Conservation (phyloP, 2,888 invertebrate genomes). For the Mantis religiosa region DNA sequence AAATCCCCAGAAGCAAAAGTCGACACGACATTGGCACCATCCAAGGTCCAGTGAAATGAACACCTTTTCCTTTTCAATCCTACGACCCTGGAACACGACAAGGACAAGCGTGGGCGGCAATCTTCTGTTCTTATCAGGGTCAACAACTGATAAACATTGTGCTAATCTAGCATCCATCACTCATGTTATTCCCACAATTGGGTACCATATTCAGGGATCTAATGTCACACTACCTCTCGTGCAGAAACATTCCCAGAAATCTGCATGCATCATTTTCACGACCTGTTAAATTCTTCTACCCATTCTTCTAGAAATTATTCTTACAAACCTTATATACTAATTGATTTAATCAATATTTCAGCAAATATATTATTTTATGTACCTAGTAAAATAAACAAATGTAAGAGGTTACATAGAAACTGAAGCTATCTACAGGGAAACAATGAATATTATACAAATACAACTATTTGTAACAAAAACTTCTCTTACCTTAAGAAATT, state of each 20-base stretch:
- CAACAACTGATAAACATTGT: not conserved
- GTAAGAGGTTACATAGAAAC: too few relatives aligned
- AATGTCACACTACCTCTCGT: not conserved
- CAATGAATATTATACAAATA: too few relatives aligned
- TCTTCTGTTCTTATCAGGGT: not conserved
- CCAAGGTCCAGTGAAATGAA: not conserved
- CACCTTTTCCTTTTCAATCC: not conserved
- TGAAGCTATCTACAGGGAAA: too few relatives aligned
- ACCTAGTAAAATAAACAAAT: too few relatives aligned
- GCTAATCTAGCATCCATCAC: not conserved
- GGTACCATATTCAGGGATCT: not conserved
- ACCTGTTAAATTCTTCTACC: not conserved
- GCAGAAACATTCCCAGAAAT: not conserved
- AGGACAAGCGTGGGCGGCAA: not conserved
- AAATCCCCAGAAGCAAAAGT: not conserved
- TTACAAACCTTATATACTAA: too few relatives aligned
- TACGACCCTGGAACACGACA: not conserved
- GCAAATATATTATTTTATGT: too few relatives aligned
- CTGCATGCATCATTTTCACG: not conserved
- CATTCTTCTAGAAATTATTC: too few relatives aligned
- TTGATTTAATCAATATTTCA: too few relatives aligned
- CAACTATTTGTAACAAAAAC: too few relatives aligned
- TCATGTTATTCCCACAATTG: not conserved
- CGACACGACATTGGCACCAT: not conserved
- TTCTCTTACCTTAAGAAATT: too few relatives aligned